phyloP scores from a whole-genome alignment of 2,888 invertebrate species.

The Pyrrhia umbra region DNA sequence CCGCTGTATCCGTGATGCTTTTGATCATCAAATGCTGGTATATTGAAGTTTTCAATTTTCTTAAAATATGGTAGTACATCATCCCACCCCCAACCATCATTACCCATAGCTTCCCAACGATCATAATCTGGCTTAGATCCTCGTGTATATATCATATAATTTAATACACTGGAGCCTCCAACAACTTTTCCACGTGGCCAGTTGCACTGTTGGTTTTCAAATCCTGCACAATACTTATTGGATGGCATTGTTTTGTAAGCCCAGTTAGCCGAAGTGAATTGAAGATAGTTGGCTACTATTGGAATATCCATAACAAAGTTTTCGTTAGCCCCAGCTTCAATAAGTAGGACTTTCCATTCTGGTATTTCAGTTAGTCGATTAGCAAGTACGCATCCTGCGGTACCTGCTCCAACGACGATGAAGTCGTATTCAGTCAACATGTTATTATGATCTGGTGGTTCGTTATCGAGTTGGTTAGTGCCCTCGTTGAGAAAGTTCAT shows the following conservation, averaged over 20 bases:
- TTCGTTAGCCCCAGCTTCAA: constrained; percentile 94
- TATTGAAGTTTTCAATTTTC: constrained; percentile 93
- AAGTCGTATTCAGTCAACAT: constrained; percentile 93
- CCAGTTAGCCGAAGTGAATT: constrained; percentile 94
- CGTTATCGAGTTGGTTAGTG: constrained; percentile 83
- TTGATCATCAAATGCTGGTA: constrained; percentile 88
- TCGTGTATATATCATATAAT: constrained; percentile 95
- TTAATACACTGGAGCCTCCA: constrained; percentile 95
- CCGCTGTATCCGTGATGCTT: constrained; percentile 90
- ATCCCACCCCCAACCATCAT: constrained; percentile 93
- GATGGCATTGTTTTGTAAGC: constrained; percentile 95
- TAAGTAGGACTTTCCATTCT: constrained; percentile 92
- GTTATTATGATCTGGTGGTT: constrained; percentile 88
- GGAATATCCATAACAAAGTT: constrained; percentile 94
- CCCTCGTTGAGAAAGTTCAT: constrained; percentile 90
- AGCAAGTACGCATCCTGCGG: constrained; percentile 94
- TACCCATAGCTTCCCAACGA: constrained; percentile 93
- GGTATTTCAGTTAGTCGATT: constrained; percentile 93
- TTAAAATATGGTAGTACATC: constrained; percentile 94
- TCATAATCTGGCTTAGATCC: constrained; percentile 94
- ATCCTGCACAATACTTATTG: constrained; percentile 92
- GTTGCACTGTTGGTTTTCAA: constrained; percentile 93
- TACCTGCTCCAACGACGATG: constrained; percentile 94
- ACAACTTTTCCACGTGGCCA: constrained; percentile 95
- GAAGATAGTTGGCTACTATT: constrained; percentile 93